Conservation (phyloP, 2,888 invertebrate species). For the Drosophila niveifrons region DNA sequence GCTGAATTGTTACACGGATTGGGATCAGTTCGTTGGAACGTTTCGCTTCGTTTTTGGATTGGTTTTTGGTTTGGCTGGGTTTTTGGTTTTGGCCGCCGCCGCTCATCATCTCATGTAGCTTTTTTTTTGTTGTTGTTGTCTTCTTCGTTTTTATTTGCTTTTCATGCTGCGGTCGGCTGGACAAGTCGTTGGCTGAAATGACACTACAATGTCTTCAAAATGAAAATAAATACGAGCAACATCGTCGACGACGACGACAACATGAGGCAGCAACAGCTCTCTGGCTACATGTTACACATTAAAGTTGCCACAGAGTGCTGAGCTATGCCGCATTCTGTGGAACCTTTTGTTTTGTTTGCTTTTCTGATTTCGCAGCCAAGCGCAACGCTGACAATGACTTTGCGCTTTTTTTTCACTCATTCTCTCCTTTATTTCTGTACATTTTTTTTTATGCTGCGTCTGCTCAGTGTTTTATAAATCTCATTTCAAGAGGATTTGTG, state of each 20-base stretch:
- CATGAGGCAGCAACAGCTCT: constrained; percentile 35
- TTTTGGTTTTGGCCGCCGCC: constrained; percentile 30
- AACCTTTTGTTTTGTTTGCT: constrained; percentile 70
- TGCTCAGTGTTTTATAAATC: constrained; percentile 79
- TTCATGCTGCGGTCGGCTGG: constrained; percentile 71
- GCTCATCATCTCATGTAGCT: constrained; percentile 54
- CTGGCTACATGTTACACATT: constrained; percentile 79
- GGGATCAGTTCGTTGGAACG: constrained; percentile 37
- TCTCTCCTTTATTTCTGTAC: constrained; percentile 29
- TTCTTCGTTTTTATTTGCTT: constrained; percentile 65
- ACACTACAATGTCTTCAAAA: constrained; percentile 81
- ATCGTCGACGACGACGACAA: constrained; percentile 35
- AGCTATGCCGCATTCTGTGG: constrained; percentile 58
- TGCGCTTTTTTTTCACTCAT: constrained; percentile 65
- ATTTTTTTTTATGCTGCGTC: constrained; percentile 54
- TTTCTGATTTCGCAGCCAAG: constrained; percentile 79
- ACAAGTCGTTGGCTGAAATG: constrained; percentile 78
- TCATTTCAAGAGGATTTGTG: constrained; percentile 82
- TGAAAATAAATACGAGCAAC: constrained; percentile 79
- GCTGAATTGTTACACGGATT: constrained; percentile 78
- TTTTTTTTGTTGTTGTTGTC: constrained; percentile 36
- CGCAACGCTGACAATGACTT: constrained; percentile 82
- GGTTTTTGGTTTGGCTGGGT: constrained; percentile 12
- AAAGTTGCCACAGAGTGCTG: constrained; percentile 51
- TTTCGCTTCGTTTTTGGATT: constrained; percentile 12